Percentiles rank a stretch among this genome's conserved stretches.
Evolutionary conservation across 2,113 vertebrate genomes (phyloP).

Genomic region (Anas platyrhynchos): DNA sequence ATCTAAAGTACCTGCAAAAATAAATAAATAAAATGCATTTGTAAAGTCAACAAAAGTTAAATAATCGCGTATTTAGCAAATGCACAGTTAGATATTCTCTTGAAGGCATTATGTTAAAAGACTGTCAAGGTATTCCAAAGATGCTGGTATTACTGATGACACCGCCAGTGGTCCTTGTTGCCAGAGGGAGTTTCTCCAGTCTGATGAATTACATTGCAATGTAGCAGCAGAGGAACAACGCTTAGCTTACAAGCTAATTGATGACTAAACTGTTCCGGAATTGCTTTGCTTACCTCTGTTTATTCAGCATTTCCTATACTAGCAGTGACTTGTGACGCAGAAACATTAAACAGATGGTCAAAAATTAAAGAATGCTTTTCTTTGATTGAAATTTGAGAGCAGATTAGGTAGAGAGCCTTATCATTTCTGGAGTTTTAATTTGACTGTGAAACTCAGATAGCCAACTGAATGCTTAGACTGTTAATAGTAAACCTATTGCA

Average conservation of each 20-base stretch:
- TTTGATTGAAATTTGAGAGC: not conserved
- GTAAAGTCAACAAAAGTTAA: not conserved
- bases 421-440: not conserved
- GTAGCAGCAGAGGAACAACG: not conserved
- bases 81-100: not conserved
- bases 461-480: not conserved
- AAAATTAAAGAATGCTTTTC: not conserved
- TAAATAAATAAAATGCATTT: not conserved
- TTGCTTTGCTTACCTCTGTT: not conserved
- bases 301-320: not conserved
- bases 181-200: slow-evolving; percentile 9
- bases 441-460: not conserved
- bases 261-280: slow-evolving; percentile 8
- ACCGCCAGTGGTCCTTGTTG: not conserved
- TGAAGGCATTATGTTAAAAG: not conserved
- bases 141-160: not conserved
- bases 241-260: slow-evolving; percentile 14
- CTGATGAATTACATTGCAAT: slow-evolving; percentile 32
- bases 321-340: not conserved
- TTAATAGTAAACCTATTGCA: not conserved
- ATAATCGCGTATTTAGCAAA: not conserved
- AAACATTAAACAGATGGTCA: not conserved
- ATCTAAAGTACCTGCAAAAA: not conserved
- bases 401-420: not conserved
- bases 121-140: not conserved